Evolutionary conservation across 2,888 invertebrate genomes (phyloP).

Genomic region (Megalurothrips usitatus): DNA sequence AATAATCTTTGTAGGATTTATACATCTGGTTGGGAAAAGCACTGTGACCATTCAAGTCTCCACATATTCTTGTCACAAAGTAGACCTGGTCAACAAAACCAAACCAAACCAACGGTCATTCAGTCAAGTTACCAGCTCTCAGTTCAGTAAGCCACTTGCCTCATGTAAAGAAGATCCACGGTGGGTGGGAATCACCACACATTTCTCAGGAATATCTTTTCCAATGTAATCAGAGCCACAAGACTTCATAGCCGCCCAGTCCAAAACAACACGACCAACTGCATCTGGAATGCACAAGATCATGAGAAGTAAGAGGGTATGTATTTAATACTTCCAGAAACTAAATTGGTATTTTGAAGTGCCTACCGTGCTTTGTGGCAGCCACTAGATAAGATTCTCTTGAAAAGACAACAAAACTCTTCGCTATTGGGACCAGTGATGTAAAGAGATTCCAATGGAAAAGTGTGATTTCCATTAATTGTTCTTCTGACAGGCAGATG

Average conservation of each 20-base stretch:
- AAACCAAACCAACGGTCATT: neutral
- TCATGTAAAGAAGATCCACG: neutral
- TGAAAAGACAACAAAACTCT: slow-evolving; percentile 41
- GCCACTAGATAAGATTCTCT: slow-evolving; percentile 43
- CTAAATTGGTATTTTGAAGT: slow-evolving; percentile 32
- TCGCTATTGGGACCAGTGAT: slow-evolving; percentile 52
- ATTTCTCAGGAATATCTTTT: neutral
- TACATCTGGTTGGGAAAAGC: slow-evolving; percentile 60
- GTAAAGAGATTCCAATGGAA: slow-evolving; percentile 75
- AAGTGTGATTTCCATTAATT: slow-evolving; percentile 53
- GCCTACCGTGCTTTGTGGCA: slow-evolving; percentile 42
- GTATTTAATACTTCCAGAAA: neutral
- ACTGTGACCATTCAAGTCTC: slow-evolving; percentile 61
- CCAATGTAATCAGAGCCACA: neutral
- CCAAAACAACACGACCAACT: neutral
- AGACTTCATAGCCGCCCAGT: neutral
- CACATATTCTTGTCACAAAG: slow-evolving; percentile 64
- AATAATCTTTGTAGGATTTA: slow-evolving; percentile 69
- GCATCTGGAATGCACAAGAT: neutral
- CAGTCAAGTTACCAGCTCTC: neutral
- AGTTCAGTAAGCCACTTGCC: neutral
- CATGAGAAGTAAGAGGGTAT: neutral
- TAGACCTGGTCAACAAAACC: slow-evolving; percentile 49
- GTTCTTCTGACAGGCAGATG: slow-evolving; percentile 47
- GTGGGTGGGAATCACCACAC: neutral